Evolutionary conservation across 2,888 invertebrate genomes (phyloP), one percentile per base, ranked within the genome.

Genomic region (Anoplius nigerrimus): DNA sequence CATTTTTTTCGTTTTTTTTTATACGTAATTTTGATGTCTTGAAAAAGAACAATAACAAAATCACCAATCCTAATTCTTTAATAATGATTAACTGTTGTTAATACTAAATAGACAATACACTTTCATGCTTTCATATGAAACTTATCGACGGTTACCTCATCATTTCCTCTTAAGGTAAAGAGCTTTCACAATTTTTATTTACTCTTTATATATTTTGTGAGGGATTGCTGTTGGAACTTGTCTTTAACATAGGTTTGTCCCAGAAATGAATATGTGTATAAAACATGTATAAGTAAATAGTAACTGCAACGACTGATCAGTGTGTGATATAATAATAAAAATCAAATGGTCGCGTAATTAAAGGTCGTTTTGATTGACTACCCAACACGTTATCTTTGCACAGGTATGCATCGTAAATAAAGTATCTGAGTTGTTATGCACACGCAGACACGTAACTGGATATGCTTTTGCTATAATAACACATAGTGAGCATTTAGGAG

Each of bases 101-200:
- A 82, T 81, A 79, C 81, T 84, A 84, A 79, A 77, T 74, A 79
- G 72, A 78, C 79, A 80, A 76, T 66, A 80, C 79, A 76, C 70
- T 79, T 75, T 80, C 80, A 82, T 72, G 66, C 74, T 53, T 65
- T 60, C 71, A 72, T 70, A 77, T 63, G 67, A 79, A 76, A 77
- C 77, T 80, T 76, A 72, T 71, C 71, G 57, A 51, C 62, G 68
- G 71, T 54, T 75, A 74, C 74, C 72, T 48, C 66, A 62, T 76
- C 71, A 66, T 69, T 76, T 69, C 62, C 34, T 18, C 68, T 62
- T 59, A 74, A 71, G 54, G 70, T 72, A 66, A 71, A 71, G 78
- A 74, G 71, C 78, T 77, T 71, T 76, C 65, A 66, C 62, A 62
- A 75, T 70, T 64, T 69, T 69, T 71, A 71, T 62, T 68, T 72